Evolutionary conservation across 2,888 invertebrate species (phyloP).

Genomic region (Synergus umbraculus): DNA sequence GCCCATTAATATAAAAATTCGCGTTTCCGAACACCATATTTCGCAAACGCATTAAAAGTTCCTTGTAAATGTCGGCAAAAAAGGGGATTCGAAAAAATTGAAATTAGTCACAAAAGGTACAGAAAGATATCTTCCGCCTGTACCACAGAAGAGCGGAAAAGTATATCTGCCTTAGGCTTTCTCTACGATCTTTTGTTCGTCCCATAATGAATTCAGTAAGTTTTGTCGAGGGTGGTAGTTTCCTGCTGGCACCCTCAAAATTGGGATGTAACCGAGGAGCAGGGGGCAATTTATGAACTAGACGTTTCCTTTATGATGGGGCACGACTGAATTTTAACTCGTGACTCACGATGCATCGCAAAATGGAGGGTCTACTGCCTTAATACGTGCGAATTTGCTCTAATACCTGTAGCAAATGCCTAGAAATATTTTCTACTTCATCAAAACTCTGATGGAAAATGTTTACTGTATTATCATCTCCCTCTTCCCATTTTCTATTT

Average conservation of each 20-base stretch:
- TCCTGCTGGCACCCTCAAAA: slow-evolving; percentile 75
- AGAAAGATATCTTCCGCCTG: slow-evolving; percentile 39
- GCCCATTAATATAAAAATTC: not conserved
- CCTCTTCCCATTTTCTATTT: not conserved
- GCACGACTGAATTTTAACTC: slow-evolving; percentile 74
- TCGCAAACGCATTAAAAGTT: not conserved
- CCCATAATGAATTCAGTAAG: slow-evolving; percentile 75
- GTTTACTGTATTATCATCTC: not conserved
- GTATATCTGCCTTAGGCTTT: slow-evolving; percentile 69
- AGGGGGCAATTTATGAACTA: slow-evolving; percentile 73
- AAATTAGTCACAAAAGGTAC: slow-evolving; percentile 37
- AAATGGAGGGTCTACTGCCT: slow-evolving; percentile 43
- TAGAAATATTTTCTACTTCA: slow-evolving; percentile 33
- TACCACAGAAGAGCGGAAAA: slow-evolving; percentile 51
- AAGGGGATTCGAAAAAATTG: slow-evolving; percentile 17
- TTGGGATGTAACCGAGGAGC: slow-evolving; percentile 63
- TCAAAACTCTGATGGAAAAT: slow-evolving; percentile 2
- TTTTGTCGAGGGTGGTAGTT: slow-evolving; percentile 76
- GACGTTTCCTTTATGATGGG: slow-evolving; percentile 75
- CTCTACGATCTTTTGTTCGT: slow-evolving; percentile 71
- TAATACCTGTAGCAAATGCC: slow-evolving; percentile 21
- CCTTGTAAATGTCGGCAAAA: slow-evolving; percentile 8
- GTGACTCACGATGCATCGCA: slow-evolving; percentile 68
- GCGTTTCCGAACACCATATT: not conserved
- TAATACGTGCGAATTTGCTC: slow-evolving; percentile 38